Conservation (phyloP, 53 echinoderm and acorn worm species). For the Astropecten irregularis region DNA sequence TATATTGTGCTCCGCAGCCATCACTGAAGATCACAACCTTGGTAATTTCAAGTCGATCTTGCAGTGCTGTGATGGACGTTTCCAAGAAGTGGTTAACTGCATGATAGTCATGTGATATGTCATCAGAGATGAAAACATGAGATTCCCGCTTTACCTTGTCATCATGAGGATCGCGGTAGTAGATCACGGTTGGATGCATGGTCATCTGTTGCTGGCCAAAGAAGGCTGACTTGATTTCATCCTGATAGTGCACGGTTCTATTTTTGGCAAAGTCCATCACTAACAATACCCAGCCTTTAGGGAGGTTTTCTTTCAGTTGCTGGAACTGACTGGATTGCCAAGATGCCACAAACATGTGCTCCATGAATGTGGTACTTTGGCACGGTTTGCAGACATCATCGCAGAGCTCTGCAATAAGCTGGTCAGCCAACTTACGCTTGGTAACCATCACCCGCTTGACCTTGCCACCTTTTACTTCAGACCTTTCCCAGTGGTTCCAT, state of each 20-base stretch:
- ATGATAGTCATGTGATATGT: conserved; percentile 59
- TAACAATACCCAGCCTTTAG: conserved; percentile 14
- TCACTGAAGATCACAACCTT: conserved; percentile 47
- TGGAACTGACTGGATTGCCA: conserved; percentile 47
- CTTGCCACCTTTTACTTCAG: not conserved
- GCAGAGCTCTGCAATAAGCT: not conserved
- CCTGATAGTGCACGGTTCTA: conserved; percentile 27
- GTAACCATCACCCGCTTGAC: not conserved
- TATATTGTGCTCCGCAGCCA: conserved; percentile 65
- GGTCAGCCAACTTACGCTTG: not conserved
- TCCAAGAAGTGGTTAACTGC: conserved; percentile 52
- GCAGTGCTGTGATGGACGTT: not conserved
- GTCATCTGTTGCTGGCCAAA: conserved; percentile 37
- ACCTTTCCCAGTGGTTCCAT: not conserved
- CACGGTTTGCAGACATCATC: not conserved
- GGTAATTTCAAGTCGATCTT: not conserved
- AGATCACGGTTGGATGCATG: conserved; percentile 36
- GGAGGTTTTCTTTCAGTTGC: conserved; percentile 46
- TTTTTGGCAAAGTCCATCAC: conserved; percentile 61
- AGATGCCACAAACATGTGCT: not conserved
- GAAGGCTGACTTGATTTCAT: conserved; percentile 53
- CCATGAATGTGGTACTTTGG: not conserved
- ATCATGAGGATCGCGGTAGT: not conserved
- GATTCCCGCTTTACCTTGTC: not conserved
- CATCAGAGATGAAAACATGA: conserved; percentile 53